These are phyloP conservation scores for Pogonocherus hispidulus DNA, from an alignment of 2,888 invertebrate species.

Conservation along the genomic window DNA sequence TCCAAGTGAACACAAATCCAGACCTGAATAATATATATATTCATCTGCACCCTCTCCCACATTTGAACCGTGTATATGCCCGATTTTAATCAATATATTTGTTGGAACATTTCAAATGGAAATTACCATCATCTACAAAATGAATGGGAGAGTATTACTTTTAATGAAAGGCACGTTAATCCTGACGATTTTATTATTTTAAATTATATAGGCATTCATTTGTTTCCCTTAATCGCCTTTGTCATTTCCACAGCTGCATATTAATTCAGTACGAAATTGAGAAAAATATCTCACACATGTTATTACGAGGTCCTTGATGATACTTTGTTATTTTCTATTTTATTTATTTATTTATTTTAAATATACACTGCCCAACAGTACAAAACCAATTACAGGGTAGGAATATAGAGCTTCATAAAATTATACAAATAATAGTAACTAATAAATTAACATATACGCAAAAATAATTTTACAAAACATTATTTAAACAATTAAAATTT, in stretches of 20 bases:
- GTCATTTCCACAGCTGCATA: background rate
- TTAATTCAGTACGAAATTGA: background rate
- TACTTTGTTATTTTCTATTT: too few relatives aligned
- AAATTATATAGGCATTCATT: slow-evolving; percentile 18
- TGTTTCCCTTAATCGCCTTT: slow-evolving; percentile 7
- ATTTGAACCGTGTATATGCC: background rate
- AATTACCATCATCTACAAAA: slow-evolving; percentile 25
- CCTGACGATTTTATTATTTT: slow-evolving; percentile 21
- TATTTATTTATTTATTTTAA: too few relatives aligned
- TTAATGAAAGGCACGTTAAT: slow-evolving; percentile 26
- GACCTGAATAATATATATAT: background rate
- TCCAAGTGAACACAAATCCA: background rate
- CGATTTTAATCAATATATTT: slow-evolving; percentile 33
- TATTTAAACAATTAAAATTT: too few relatives aligned
- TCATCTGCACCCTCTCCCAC: background rate
- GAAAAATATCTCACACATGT: background rate
- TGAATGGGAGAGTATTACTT: slow-evolving; percentile 32
- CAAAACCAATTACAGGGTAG: too few relatives aligned
- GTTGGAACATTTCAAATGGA: slow-evolving; percentile 28
- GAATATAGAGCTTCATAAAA: too few relatives aligned
- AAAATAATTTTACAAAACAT: too few relatives aligned
- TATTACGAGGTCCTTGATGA: background rate
- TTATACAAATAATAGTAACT: too few relatives aligned
- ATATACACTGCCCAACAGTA: too few relatives aligned
- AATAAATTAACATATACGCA: too few relatives aligned